A percentile compares a stretch with the other conserved stretches of the same genome.
Evolutionary conservation across 2,888 invertebrate species (phyloP).

Genomic region (Cataglyphis altisquamis): DNA sequence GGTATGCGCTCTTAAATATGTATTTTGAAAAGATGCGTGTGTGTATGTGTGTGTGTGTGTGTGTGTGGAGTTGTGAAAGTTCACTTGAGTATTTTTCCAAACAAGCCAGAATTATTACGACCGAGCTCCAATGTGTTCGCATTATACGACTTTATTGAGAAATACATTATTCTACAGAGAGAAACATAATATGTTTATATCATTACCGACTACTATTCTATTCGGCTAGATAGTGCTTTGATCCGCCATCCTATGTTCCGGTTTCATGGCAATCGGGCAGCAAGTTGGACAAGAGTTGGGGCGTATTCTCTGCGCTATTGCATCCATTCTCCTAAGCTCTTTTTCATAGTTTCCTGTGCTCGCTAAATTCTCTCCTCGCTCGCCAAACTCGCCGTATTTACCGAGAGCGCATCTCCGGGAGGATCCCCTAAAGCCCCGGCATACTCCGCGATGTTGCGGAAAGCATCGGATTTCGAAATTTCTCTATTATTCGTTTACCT

Average conservation of each 20-base stretch:
- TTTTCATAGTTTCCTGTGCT: slow-evolving; percentile 49
- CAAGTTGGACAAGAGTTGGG: slow-evolving; percentile 28
- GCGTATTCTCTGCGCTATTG: slow-evolving; percentile 17
- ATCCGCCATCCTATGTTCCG: slow-evolving; percentile 1
- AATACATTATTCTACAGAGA: neutral
- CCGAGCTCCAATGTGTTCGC: neutral
- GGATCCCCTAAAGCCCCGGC: slow-evolving; percentile 7
- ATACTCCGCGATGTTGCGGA: slow-evolving; percentile 26
- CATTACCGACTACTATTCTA: slow-evolving; percentile 13
- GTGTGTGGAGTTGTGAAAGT: neutral
- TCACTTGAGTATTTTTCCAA: neutral
- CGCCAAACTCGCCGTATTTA: slow-evolving; percentile 42
- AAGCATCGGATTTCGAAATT: slow-evolving; percentile 33
- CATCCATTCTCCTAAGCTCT: slow-evolving; percentile 34
- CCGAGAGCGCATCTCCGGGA: neutral
- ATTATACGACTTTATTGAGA: neutral
- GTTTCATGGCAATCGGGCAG: slow-evolving; percentile 36
- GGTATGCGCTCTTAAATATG: neutral
- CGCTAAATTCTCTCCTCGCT: slow-evolving; percentile 35
- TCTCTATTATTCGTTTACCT: slow-evolving; percentile 37
- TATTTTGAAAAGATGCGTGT: neutral
- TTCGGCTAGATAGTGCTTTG: slow-evolving; percentile 28
- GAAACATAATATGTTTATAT: slow-evolving; percentile 11
- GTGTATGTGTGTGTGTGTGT: no score
- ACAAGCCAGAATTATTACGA: neutral